Evolutionary conservation across 1,140 invertebrate genomes (phyloP), one percentile per base, ranked within the genome.

Genomic region (Alviniconcha marisindica): DNA sequence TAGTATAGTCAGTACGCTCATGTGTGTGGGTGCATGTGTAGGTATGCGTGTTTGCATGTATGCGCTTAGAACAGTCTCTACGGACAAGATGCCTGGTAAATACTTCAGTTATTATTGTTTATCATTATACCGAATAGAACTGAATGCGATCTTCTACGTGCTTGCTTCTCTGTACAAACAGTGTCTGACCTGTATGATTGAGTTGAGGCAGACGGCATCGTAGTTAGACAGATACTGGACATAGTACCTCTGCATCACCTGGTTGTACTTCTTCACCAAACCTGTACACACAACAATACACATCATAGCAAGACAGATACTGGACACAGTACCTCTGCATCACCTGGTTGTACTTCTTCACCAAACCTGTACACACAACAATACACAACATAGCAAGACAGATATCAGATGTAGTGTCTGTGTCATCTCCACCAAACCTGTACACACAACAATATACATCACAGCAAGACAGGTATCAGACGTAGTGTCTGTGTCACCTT

Each of bases 171-270:
- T n/a, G n/a, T n/a, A n/a, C n/a, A n/a, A n/a, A n/a, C n/a, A n/a
- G n/a, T n/a, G n/a, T 48, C 84, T 84, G 88, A 93, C 93, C 92
- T 98, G 97, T 91, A 99, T 97, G 87, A 97, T 95, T 88, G 99
- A 96, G 92, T 98, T 97, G 0, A 99, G 93, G 82, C 96, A 96
- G 33, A 98, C 96, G 48, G 98, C 97, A 95, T 99, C 99, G 94
- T 97, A 99, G 15, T 98, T 97, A 44, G 96, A 96, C 48, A 99
- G 94, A 94, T 98, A 99, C 93, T 99, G 98, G 33, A 99, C 96
- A 93, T 99, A 99, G 93, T 99, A 99, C 83, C 98, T 94, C 93
- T 99, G 98, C 94, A 99, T 97, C 2, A 99, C 98, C 95, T 99
- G 97, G 88, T 96, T 97, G 92, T 99, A 98, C 92, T 99, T 99